Conservation (phyloP, 2,113 vertebrate genomes). For the Oncorhynchus masou region DNA sequence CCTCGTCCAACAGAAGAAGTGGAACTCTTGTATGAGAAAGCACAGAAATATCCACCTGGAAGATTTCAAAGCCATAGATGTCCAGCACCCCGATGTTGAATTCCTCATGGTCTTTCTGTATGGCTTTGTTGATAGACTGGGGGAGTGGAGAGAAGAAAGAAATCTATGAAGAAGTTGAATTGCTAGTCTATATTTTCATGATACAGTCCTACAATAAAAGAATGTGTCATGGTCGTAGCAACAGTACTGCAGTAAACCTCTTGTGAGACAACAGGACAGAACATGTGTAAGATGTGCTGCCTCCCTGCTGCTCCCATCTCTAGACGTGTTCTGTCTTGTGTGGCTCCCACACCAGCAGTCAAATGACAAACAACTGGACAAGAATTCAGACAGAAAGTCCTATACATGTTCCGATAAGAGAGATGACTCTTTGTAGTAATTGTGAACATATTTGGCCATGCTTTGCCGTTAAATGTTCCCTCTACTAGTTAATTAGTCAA, state of each 20-base stretch:
- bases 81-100: conserved; percentile 80
- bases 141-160: neutral
- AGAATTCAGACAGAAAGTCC: neutral
- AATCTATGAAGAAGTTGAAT: neutral
- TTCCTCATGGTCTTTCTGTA: conserved; percentile 79
- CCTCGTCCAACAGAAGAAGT: too few species aligned
- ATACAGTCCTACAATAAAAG: neutral
- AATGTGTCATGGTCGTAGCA: neutral
- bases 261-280: neutral
- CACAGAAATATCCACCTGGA: conserved; percentile 67
- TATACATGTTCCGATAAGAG: neutral
- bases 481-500: too few species aligned
- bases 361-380: neutral
- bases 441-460: too few species aligned
- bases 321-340: neutral
- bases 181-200: neutral
- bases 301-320: neutral
- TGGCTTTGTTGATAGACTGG: conserved; percentile 80
- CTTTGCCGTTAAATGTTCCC: too few species aligned
- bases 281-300: neutral
- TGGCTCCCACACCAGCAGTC: neutral
- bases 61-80: conserved; percentile 85
- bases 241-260: neutral
- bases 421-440: too few species aligned
- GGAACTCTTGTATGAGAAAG: too few species aligned